These are phyloP conservation scores for Linnaemya tessellans DNA, from an alignment of 2,888 invertebrate genomes.

Conservation along the genomic window DNA sequence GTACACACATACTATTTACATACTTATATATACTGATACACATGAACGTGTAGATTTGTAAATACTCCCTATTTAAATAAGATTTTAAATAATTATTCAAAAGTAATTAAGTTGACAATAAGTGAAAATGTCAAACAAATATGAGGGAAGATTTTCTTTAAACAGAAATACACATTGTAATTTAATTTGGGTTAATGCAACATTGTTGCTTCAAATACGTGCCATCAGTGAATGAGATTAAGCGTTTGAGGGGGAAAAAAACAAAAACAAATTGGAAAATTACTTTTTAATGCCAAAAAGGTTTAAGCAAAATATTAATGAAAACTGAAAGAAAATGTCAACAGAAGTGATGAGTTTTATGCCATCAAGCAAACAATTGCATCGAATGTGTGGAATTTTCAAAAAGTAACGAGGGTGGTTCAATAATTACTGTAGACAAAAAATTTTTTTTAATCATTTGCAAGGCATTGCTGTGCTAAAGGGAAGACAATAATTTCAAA, in stretches of 20 bases:
- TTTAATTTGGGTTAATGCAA: slow-evolving; percentile 47
- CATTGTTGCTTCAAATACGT: neutral
- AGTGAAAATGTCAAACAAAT: slow-evolving; percentile 21
- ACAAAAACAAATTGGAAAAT: neutral
- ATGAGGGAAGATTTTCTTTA: slow-evolving; percentile 32
- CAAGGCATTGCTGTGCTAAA: neutral
- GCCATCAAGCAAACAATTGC: neutral
- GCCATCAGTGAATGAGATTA: slow-evolving; percentile 23
- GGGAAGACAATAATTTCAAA: neutral
- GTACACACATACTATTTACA: neutral
- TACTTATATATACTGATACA: neutral
- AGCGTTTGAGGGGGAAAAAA: neutral
- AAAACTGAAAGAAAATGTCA: slow-evolving; percentile 23
- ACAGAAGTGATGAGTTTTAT: slow-evolving; percentile 15
- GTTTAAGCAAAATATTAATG: slow-evolving; percentile 32
- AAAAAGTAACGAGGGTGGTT: neutral
- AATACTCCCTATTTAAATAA: slow-evolving; percentile 2
- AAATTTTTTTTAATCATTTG: neutral
- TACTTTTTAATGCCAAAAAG: slow-evolving; percentile 46
- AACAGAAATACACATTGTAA: slow-evolving; percentile 2
- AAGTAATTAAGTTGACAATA: slow-evolving; percentile 22
- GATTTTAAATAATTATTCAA: slow-evolving; percentile 16
- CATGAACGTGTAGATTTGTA: neutral
- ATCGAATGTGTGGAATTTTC: neutral
- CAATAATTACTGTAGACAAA: neutral